Evolutionary conservation across 2,888 invertebrate genomes (phyloP), one percentile per base, ranked within the genome.

Genomic region (Ferdinandea cuprea): DNA sequence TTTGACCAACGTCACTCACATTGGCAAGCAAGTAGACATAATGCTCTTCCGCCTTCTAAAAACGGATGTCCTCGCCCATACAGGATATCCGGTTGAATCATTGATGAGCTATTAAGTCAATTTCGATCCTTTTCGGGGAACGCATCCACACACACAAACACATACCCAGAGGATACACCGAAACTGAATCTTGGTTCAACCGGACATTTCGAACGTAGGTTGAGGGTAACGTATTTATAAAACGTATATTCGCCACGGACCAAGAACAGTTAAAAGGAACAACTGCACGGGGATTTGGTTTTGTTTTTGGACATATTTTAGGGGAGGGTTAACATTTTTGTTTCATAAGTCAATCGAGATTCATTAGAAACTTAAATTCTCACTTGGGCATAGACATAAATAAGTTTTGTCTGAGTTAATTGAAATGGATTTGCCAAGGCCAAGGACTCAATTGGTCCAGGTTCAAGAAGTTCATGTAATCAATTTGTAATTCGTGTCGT

Each of bases 91-190:
- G 90, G 87, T 87, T 89, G 89, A 90, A 90, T 90, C 90, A 90
- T 90, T 90, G 90, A 90, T 90, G 90, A 90, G 90, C 89, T 89
- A 90, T 90, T 90, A 90, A 90, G 89, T 90, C 89, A 88, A 89
- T 88, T 88, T 88, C 87, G 66, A 83, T 78, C 52, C 58, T 32
- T 73, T 72, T 68, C 37, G 61, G 7, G 4, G 19, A 3, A 19
- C 17, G 9, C 19, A n/a, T 13, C 30, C 42, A 19, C 28, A 28
- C 15, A 6, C 19, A n/a, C n/a, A n/a, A n/a, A n/a, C n/a, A n/a
- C n/a, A n/a, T n/a, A n/a, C n/a, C n/a, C n/a, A n/a, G n/a, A n/a
- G 15, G 44, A 8, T 44, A 44, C 19, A 8, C 19, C 19, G 9
- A 19, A 3, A 17, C 19, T 9, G 42, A 8, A 7, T n/a, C 28